Base-by-base conservation (phyloP, 1,140 invertebrate species). In the Drosophila takahashii region DNA sequence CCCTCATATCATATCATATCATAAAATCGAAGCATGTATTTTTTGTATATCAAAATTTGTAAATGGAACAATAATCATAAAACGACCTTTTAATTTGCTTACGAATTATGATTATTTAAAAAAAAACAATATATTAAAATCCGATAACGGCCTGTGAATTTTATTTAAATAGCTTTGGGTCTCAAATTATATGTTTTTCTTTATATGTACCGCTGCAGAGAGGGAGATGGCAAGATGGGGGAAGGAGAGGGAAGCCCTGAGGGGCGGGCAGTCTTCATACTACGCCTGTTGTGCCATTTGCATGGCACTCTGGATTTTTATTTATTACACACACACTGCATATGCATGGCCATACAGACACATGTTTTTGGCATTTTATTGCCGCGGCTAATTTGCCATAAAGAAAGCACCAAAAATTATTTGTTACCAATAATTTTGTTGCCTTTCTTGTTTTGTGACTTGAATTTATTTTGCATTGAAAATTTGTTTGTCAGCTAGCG, bases 381-480 rank as follows among this genome's bases (percentile, higher is more conserved):
- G 83, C 75, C 65, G 70, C 75, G 56, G 76, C 83, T 86, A 86
- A 86, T 86, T 86, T 83, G 84, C 83, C 83, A 89, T 79, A 79
- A 89, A 83, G 81, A 87, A 86, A 86, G 78, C 75, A 34, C 45
- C 52, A 65, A 75, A 79, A 71, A 83, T 71, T 77, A 77, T 77
- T 77, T 77, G 74, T 77, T 77, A 79, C 48, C 45, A 67, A 75
- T 70, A 65, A 70, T 69, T 79, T 62, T 39, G 54, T 34, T 52
- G 64, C 67, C 65, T 71, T 71, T 71, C 67, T 70, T 56, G 67
- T 56, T 70, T 69, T 70, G 61, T 67, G 53, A 13, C 22, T 47
- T 67, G 56, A 79, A 65, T 78, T 56, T 56, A 62, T 83, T 72
- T 84, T 71, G 80, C 77, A 84, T 84, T 80, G 61, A 84, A 85